Percentiles rank a stretch among this genome's conserved stretches.
phyloP scores from a whole-genome alignment of 2,113 vertebrate genomes.

The Phaethornis superciliosus region DNA sequence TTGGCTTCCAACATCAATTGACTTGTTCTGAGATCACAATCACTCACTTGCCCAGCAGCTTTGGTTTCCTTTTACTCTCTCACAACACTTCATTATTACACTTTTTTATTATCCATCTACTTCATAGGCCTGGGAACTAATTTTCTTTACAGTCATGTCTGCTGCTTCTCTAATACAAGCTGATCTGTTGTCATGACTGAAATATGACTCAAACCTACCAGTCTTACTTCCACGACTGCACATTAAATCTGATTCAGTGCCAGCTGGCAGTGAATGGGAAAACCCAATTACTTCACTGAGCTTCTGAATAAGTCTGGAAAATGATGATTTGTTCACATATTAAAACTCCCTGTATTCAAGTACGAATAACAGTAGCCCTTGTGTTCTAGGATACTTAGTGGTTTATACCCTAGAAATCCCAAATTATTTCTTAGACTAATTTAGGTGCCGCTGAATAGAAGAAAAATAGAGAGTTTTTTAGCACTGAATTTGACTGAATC shows the following conservation, averaged over 20 bases:
- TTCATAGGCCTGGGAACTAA: not conserved
- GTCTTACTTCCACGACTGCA: not conserved
- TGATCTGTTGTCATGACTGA: not conserved
- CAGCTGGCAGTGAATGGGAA: constrained; percentile 4
- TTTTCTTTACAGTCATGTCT: not conserved
- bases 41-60: not conserved
- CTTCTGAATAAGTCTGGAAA: constrained; percentile 25
- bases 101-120: not conserved
- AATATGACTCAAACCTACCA: constrained; percentile 18
- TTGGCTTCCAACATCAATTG: not conserved
- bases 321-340: not conserved
- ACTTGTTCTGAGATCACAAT: not conserved
- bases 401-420: not conserved
- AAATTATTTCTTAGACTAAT: not conserved
- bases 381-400: not conserved
- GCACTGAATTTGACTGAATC: not conserved
- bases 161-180: not conserved
- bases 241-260: not conserved
- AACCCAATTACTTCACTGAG: not conserved
- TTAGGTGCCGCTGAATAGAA: not conserved
- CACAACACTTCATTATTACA: not conserved
- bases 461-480: not conserved
- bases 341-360: not conserved
- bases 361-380: not conserved
- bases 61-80: not conserved